A percentile compares a stretch with the other conserved stretches of the same genome.
Conservation (phyloP, 2,797 vertebrate species). For the Coluber constrictor region DNA sequence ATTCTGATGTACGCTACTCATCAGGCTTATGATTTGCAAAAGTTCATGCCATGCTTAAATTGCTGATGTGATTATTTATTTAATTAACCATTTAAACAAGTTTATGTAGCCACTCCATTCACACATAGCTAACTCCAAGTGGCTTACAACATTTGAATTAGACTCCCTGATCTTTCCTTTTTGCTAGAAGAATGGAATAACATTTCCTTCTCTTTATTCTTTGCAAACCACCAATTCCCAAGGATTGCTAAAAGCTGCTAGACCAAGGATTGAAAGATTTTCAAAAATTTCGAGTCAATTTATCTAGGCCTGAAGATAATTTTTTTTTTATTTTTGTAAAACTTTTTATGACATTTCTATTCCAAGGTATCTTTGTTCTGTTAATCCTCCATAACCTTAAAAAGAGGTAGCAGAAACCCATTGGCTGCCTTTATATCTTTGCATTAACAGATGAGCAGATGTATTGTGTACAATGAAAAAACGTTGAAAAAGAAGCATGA, state of each 20-base stretch:
- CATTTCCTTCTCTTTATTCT: neutral
- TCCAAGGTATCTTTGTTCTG: neutral
- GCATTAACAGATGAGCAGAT: neutral
- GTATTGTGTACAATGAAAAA: neutral
- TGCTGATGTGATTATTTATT: neutral
- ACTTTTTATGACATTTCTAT: neutral
- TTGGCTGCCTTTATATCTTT: neutral
- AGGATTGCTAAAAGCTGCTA: neutral
- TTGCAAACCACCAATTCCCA: neutral
- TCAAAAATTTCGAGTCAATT: neutral
- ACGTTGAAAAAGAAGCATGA: neutral
- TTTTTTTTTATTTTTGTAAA: no score
- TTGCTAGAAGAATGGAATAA: neutral
- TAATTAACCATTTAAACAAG: neutral
- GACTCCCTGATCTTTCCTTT: neutral
- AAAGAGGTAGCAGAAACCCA: neutral
- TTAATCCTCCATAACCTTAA: neutral
- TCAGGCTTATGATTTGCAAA: neutral
- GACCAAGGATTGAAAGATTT: neutral
- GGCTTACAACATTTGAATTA: neutral
- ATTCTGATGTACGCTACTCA: neutral
- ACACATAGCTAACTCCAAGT: neutral
- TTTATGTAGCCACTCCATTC: neutral
- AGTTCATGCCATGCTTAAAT: neutral
- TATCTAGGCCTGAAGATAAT: neutral